Base-by-base conservation (phyloP, 2,888 invertebrate genomes). In the Scrobipalpa atriplicella region DNA sequence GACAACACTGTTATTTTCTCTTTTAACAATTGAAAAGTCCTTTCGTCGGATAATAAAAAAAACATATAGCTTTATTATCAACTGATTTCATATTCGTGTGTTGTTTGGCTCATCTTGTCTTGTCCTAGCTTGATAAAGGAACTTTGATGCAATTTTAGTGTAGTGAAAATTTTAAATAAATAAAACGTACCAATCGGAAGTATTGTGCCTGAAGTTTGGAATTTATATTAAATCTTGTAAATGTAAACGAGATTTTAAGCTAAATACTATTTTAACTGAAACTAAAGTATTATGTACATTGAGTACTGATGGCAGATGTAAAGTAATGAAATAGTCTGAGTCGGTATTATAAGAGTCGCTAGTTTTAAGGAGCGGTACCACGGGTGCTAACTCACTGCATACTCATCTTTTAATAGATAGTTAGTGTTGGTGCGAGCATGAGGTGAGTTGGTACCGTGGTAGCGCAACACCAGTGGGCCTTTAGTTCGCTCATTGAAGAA, bases 161-260 rank as follows among this genome's bases (percentile, higher is more conserved):
- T 58, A 58, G 13, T 21, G 29, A 13, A 56, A 56, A 56, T 21
- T 13, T 18, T 18, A 29, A 58, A 29, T 11, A 7, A 38, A 38
- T 6, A 58, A 29, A 62, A 21, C 66, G 60, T 66, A 71, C 66
- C 65, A 71, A 65, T 69, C 65, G 43, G 65, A 60, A 70, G 70
- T n/a, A 41, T 64, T 68, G 75, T 76, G 77, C 75, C 76, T 76
- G 69, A 71, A 60, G 69, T 69, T 68, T 71, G 19, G 68, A 70
- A 62, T 67, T 73, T 67, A 47, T 64, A 71, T 70, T 21, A 6
- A 29, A 21, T 68, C 19, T 18, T 16, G 19, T n/a, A 16, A 43
- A 43, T 36, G 29, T 58, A 43, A 65, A 13, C 6, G 10, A 21
- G 21, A 21, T 19, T 11, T 13, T 13, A 19, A 16, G n/a, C 16